phyloP scores from a whole-genome alignment of 2,888 invertebrate genomes.

The Schrankia costaestrigalis region DNA sequence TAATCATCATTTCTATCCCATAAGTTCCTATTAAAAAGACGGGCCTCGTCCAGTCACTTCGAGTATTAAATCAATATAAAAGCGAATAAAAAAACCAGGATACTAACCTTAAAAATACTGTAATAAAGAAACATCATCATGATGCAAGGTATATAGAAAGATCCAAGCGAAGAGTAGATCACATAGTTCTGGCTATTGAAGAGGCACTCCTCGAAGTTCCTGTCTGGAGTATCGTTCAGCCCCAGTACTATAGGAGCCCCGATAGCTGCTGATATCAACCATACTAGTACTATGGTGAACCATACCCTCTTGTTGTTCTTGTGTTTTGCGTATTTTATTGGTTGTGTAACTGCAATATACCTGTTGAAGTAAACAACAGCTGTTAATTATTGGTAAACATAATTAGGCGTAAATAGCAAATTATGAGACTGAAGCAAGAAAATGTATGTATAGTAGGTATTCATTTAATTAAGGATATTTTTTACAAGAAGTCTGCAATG shows the following conservation, averaged over 20 bases:
- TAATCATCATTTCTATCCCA: too few species aligned
- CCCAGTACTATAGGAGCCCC: constrained; percentile 98
- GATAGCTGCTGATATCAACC: constrained; percentile 95
- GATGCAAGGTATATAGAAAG: constrained; percentile 99
- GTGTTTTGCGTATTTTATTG: constrained; percentile 99
- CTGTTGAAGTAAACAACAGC: constrained; percentile 80
- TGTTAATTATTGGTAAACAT: too few species aligned
- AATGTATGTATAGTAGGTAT: too few species aligned
- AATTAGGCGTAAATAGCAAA: too few species aligned
- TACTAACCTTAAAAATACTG: constrained; percentile 95
- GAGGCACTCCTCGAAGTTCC: constrained; percentile 91
- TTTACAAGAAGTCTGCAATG: too few species aligned
- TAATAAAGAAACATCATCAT: constrained; percentile 99
- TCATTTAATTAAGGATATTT: too few species aligned
- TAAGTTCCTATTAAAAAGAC: too few species aligned
- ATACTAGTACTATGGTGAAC: constrained; percentile 96
- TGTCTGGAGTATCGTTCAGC: constrained; percentile 94
- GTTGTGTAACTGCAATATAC: constrained; percentile 99
- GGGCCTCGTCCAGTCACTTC: too few species aligned
- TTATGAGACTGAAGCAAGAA: too few species aligned
- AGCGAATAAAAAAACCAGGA: background rate
- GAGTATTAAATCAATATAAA: too few species aligned
- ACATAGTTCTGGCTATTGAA: constrained; percentile 99
- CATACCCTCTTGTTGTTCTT: constrained; percentile 97
- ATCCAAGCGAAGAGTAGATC: constrained; percentile 97